Percentiles rank a stretch among this genome's conserved stretches.
These are phyloP conservation scores for Electrophaes corylata DNA, from an alignment of 2,888 invertebrate genomes.

Conservation along the genomic window DNA sequence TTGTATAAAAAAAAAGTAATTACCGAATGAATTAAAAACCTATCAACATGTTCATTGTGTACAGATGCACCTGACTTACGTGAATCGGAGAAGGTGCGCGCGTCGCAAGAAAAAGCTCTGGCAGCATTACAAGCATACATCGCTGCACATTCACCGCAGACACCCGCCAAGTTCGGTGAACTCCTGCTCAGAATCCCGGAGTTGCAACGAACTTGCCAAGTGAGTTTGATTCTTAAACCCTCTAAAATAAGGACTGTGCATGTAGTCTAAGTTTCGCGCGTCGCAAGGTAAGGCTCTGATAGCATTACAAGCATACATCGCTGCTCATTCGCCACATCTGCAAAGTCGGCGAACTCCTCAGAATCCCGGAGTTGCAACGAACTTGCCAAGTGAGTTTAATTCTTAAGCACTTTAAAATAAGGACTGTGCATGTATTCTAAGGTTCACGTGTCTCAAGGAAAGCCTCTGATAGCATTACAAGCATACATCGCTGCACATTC, in stretches of 20 bases:
- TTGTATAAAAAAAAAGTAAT: too few species aligned
- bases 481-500: too few species aligned
- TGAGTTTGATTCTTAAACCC: conserved; percentile 84
- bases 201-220: conserved; percentile 96
- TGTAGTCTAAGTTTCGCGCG: too few species aligned
- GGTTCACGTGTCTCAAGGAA: too few species aligned
- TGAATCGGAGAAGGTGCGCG: conserved; percentile 96
- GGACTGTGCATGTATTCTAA: too few species aligned
- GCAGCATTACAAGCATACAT: conserved; percentile 95
- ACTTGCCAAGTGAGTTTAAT: conserved; percentile 93
- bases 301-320: conserved; percentile 95
- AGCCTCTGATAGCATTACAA: too few species aligned
- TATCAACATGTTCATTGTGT: neutral
- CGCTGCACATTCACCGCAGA: conserved; percentile 94
- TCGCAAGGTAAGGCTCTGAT: too few species aligned
- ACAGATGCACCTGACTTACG: conserved; percentile 95
- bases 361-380: conserved; percentile 97
- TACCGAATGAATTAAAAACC: too few species aligned
- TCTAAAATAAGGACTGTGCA: too few species aligned
- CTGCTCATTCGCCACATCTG: conserved; percentile 96
- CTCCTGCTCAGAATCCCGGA: conserved; percentile 97
- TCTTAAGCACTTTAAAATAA: too few species aligned
- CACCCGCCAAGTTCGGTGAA: conserved; percentile 98
- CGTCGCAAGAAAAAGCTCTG: conserved; percentile 87
- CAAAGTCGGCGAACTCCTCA: conserved; percentile 97